These are phyloP conservation scores for Campaea margaritaria DNA, from an alignment of 2,888 invertebrate species.

Conservation along the genomic window DNA sequence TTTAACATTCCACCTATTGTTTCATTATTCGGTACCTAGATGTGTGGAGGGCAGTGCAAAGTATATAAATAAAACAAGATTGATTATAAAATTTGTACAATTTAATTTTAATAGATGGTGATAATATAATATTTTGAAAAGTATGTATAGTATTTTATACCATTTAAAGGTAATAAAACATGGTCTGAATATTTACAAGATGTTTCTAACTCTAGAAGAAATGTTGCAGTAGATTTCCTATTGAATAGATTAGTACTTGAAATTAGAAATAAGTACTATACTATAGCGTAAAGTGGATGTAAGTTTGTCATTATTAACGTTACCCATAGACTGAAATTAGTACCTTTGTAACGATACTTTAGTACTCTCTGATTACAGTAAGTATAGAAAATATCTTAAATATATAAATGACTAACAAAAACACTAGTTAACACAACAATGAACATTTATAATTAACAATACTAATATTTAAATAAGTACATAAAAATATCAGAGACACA, in stretches of 20 bases:
- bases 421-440: conserved; percentile 13
- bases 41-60: neutral
- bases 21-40: too few species aligned
- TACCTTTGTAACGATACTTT: too few species aligned
- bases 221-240: neutral
- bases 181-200: conserved; percentile 67
- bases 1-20: too few species aligned
- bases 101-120: conserved; percentile 63
- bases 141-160: conserved; percentile 44
- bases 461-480: conserved; percentile 1
- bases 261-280: too few species aligned
- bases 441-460: conserved; percentile 6
- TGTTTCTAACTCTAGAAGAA: conserved; percentile 43
- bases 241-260: too few species aligned
- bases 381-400: too few species aligned
- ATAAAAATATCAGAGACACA: conserved; percentile 15
- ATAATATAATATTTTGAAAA: conserved; percentile 56
- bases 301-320: too few species aligned
- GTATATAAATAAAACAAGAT: conserved; percentile 49
- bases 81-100: conserved; percentile 66
- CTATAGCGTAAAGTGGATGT: too few species aligned
- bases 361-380: too few species aligned
- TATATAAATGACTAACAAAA: neutral
- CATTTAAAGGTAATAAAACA: conserved; percentile 56
- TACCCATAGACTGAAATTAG: too few species aligned